Percentiles rank a stretch among this genome's conserved stretches.
Evolutionary conservation across 2,888 invertebrate genomes (phyloP).

Genomic region (Boloria euphrosyne): DNA sequence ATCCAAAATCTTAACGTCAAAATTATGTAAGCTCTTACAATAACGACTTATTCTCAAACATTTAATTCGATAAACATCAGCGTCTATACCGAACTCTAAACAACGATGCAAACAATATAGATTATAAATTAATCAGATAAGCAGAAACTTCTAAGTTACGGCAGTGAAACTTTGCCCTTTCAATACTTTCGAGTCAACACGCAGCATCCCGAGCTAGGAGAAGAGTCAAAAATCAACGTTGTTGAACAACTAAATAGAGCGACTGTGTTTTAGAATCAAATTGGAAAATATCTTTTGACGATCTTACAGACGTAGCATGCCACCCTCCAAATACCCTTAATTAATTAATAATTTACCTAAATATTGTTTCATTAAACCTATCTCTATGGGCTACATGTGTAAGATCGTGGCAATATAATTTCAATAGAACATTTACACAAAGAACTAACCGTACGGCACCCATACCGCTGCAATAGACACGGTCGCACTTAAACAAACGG

Average conservation of each 20-base stretch:
- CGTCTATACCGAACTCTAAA: not conserved
- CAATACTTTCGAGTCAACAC: conserved; percentile 30
- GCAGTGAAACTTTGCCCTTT: conserved; percentile 19
- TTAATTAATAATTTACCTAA: conserved; percentile 36
- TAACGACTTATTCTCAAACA: conserved; percentile 25
- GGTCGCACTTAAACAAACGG: conserved; percentile 52
- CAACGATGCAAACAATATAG: conserved; percentile 16
- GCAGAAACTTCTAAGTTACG: conserved; percentile 7
- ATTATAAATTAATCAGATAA: conserved; percentile 5
- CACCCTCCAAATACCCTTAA: conserved; percentile 29
- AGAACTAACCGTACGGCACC: conserved; percentile 36
- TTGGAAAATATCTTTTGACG: conserved; percentile 41
- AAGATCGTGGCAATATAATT: conserved; percentile 39
- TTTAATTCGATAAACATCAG: conserved; percentile 8
- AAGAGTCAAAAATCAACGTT: not conserved
- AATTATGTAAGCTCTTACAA: conserved; percentile 35
- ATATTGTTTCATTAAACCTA: conserved; percentile 12
- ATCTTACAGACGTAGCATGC: conserved; percentile 46
- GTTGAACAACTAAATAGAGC: conserved; percentile 43
- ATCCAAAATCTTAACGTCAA: conserved; percentile 35
- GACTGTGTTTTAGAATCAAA: conserved; percentile 58
- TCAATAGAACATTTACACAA: conserved; percentile 33
- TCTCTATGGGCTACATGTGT: conserved; percentile 42
- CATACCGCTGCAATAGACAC: conserved; percentile 32
- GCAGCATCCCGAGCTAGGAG: conserved; percentile 3